These are phyloP conservation scores for Chydorus sphaericus DNA, from an alignment of 2,888 invertebrate species.

Conservation along the genomic window DNA sequence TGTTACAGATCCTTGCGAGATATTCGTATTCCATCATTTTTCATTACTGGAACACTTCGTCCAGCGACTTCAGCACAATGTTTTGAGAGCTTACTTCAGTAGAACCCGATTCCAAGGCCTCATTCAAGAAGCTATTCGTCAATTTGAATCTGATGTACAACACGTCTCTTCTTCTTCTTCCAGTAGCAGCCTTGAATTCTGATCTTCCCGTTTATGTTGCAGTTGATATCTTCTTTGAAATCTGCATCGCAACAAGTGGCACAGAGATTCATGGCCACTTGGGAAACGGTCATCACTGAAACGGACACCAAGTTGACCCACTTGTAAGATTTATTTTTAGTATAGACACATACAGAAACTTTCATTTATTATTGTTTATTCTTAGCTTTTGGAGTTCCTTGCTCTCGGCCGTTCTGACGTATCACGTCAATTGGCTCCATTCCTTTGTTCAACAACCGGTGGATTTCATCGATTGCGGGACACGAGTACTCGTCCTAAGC, in stretches of 20 bases:
- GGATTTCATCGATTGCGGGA: background rate
- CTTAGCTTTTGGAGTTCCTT: conserved; percentile 75
- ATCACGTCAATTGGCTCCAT: conserved; percentile 84
- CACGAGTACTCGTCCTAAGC: background rate
- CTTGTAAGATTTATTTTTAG: conserved; percentile 49
- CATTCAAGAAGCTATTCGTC: background rate
- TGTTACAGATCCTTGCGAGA: no score
- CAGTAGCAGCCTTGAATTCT: no score
- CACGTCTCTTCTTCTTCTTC: no score
- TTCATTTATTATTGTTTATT: conserved; percentile 17
- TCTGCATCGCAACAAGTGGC: background rate
- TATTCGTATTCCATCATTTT: background rate
- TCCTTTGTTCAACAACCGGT: conserved; percentile 18
- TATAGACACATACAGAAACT: background rate
- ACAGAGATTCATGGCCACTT: background rate
- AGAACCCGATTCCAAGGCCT: background rate
- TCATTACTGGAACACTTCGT: background rate
- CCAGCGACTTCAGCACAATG: background rate
- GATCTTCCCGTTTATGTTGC: no score
- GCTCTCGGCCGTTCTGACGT: conserved; percentile 70
- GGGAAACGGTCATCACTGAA: conserved; percentile 3
- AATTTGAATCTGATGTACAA: background rate
- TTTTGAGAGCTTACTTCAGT: conserved; percentile 1
- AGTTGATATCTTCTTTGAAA: no score
- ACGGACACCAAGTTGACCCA: conserved; percentile 70